Evolutionary conservation across 1,140 invertebrate species (phyloP).

Genomic region (Drosophila funebris): DNA sequence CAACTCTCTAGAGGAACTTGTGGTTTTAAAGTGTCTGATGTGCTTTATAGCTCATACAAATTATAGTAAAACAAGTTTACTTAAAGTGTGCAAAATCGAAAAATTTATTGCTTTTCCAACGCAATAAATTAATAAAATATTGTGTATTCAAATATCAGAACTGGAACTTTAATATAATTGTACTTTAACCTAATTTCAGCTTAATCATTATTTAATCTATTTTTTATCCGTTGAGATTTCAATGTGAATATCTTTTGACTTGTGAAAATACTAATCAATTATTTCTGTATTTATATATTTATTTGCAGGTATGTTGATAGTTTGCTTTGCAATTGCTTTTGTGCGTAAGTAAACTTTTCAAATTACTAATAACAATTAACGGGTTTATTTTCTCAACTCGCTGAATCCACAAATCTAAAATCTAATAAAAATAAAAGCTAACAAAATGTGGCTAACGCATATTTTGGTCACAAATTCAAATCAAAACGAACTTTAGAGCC

Average conservation of each 20-base stretch:
- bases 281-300: conserved; percentile 1
- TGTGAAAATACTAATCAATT: conserved; percentile 5
- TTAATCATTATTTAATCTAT: too few relatives aligned
- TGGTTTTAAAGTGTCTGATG: background rate
- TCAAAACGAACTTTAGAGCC: background rate
- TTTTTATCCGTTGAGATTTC: too few relatives aligned
- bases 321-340: background rate
- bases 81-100: too few relatives aligned
- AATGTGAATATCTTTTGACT: too few relatives aligned
- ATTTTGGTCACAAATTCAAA: conserved; percentile 1
- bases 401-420: conserved; percentile 16
- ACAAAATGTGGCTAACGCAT: background rate
- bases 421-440: background rate
- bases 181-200: background rate
- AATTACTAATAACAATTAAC: conserved; percentile 11
- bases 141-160: background rate
- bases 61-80: too few relatives aligned
- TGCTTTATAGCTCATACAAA: too few relatives aligned
- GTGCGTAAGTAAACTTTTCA: conserved; percentile 9
- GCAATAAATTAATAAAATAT: background rate
- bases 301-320: conserved; percentile 36
- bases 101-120: background rate
- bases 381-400: conserved; percentile 8
- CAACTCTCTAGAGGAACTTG: background rate
- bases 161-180: background rate